Evolutionary conservation across 2,113 vertebrate species (phyloP).

Genomic region (Furnarius figulus): DNA sequence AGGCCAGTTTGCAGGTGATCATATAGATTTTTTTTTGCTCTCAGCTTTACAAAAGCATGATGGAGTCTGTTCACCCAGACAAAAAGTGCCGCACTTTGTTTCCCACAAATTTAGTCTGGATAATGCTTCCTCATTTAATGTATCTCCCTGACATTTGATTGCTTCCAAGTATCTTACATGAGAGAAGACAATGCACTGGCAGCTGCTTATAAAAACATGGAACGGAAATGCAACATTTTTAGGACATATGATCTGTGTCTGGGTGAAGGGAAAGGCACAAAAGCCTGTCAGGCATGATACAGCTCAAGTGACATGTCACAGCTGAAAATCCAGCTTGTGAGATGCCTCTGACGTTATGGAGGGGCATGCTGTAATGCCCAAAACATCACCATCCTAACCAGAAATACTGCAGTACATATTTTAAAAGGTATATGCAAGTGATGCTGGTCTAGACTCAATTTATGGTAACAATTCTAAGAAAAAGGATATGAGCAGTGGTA

Average conservation of each 20-base stretch:
- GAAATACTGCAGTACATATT: neutral
- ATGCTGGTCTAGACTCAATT: neutral
- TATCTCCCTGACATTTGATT: neutral
- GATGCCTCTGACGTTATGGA: neutral
- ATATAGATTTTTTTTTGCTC: neutral
- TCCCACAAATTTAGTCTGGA: neutral
- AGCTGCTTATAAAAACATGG: neutral
- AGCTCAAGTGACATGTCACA: slow-evolving; percentile 31
- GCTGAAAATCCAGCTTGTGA: neutral
- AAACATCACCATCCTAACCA: neutral
- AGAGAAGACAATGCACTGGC: neutral
- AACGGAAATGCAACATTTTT: neutral
- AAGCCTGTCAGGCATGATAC: neutral
- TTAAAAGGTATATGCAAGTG: neutral
- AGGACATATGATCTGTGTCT: neutral
- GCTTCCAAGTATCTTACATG: neutral
- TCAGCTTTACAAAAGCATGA: neutral
- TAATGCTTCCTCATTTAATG: neutral
- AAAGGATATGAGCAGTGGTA: neutral
- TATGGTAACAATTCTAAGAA: neutral
- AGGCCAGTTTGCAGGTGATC: neutral
- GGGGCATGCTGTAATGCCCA: neutral
- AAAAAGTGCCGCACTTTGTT: neutral
- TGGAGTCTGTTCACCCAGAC: neutral
- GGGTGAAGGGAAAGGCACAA: neutral